These are phyloP conservation scores for Sarcoramphus papa DNA, from an alignment of 2,797 vertebrate genomes.

Conservation along the genomic window DNA sequence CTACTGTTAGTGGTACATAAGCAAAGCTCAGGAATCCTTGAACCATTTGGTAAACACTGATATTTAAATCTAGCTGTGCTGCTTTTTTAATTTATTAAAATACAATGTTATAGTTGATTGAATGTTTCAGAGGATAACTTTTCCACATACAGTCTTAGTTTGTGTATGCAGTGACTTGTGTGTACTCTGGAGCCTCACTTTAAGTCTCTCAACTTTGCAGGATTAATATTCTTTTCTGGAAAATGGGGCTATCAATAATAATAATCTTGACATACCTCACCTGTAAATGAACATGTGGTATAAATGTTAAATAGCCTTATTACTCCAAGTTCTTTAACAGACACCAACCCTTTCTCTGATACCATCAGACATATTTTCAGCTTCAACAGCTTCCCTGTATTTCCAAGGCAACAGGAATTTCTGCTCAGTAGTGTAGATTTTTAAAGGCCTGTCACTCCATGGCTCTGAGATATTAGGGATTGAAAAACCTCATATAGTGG, in stretches of 20 bases:
- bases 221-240: background rate
- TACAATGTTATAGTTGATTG: background rate
- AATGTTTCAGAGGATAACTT: background rate
- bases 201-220: background rate
- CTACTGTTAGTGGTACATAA: background rate
- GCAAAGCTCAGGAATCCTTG: background rate
- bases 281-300: background rate
- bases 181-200: background rate
- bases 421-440: background rate
- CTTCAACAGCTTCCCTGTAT: constrained; percentile 29
- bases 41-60: background rate
- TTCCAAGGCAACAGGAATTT: constrained; percentile 37
- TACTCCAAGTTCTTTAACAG: background rate
- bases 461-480: background rate
- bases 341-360: background rate
- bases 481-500: background rate
- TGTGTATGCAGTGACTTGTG: background rate
- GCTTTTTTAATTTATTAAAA: background rate
- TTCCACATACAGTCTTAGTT: background rate
- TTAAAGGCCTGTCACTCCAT: background rate
- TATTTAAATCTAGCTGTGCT: background rate
- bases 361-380: constrained; percentile 19
- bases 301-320: constrained; percentile 26
- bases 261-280: background rate
- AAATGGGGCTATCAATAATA: background rate